Evolutionary conservation across 2,888 invertebrate genomes (phyloP).

Genomic region (Hipparchia sbordonii): DNA sequence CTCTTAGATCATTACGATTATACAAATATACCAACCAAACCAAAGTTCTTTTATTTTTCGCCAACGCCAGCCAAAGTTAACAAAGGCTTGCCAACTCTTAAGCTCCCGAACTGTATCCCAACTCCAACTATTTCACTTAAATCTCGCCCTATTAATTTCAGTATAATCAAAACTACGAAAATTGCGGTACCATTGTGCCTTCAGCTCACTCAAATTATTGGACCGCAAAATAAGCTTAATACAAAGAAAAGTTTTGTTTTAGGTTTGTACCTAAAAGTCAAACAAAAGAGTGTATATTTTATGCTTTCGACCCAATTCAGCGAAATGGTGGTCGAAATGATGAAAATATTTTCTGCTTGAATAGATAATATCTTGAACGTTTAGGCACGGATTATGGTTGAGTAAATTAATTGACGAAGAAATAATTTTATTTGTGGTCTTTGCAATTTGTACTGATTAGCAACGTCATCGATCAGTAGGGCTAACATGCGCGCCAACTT

Average conservation of each 20-base stretch:
- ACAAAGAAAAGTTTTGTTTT: constrained; percentile 5
- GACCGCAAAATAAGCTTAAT: neutral
- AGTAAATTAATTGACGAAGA: constrained; percentile 1
- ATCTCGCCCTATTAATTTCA: constrained; percentile 11
- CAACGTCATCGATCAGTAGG: constrained; percentile 2
- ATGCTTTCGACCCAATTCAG: neutral
- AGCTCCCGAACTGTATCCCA: constrained; percentile 13
- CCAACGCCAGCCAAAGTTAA: neutral
- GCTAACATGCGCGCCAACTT: too few relatives aligned
- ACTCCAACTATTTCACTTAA: constrained; percentile 9
- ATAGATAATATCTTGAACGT: constrained; percentile 23
- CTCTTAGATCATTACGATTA: neutral
- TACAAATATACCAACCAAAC: neutral
- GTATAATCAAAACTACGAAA: constrained; percentile 5
- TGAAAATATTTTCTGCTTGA: constrained; percentile 26
- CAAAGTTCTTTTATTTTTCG: neutral
- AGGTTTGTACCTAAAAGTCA: neutral
- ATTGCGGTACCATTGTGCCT: neutral
- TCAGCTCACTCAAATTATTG: neutral
- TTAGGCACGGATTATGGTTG: constrained; percentile 18
- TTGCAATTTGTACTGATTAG: neutral
- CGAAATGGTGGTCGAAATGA: constrained; percentile 13
- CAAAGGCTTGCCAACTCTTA: constrained; percentile 18
- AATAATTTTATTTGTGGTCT: constrained; percentile 4
- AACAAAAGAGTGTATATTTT: constrained; percentile 11